Evolutionary conservation across 2,888 invertebrate species (phyloP).

Genomic region (Tenthredo amoena): DNA sequence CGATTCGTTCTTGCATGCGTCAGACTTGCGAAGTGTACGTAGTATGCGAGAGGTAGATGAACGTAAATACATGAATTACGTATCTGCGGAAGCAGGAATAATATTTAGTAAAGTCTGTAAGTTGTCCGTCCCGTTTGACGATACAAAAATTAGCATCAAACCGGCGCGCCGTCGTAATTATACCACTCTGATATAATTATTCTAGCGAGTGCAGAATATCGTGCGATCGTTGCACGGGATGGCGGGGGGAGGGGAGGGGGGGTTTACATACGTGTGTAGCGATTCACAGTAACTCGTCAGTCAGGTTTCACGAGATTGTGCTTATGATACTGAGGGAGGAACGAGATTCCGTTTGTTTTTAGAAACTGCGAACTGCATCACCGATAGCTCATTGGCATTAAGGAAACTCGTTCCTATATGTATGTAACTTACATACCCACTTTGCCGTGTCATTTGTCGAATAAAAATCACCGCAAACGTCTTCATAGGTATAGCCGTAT

Average conservation of each 20-base stretch:
- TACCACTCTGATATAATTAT: conserved; percentile 36
- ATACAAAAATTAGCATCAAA: conserved; percentile 22
- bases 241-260: too few species aligned
- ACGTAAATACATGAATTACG: conserved; percentile 45
- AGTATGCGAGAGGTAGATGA: conserved; percentile 15
- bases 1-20: too few species aligned
- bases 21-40: neutral
- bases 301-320: conserved; percentile 37
- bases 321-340: conserved; percentile 8
- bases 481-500: neutral
- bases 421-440: neutral
- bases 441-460: neutral
- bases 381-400: neutral
- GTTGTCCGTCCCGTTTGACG: conserved; percentile 37
- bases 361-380: neutral
- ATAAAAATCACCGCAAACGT: neutral
- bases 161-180: conserved; percentile 29
- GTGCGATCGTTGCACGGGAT: neutral
- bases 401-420: neutral
- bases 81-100: conserved; percentile 25
- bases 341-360: conserved; percentile 41
- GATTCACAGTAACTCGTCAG: conserved; percentile 37
- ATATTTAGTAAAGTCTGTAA: conserved; percentile 16
- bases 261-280: neutral
- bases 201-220: neutral